Evolutionary conservation across 2,888 invertebrate genomes (phyloP).

Genomic region (Thymelicus lineola): DNA sequence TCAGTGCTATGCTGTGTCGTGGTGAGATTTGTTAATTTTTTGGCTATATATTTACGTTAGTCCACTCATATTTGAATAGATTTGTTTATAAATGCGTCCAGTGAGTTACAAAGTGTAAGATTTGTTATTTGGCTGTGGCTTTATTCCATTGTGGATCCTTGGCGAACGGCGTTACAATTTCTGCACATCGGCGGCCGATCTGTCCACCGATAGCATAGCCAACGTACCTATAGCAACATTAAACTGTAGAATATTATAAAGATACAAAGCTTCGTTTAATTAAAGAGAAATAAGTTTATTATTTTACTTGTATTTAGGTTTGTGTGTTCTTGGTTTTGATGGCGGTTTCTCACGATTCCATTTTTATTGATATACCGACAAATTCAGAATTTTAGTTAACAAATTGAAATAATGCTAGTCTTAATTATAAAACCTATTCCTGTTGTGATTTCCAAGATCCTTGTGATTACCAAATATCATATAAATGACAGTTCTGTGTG

Average conservation of each 20-base stretch:
- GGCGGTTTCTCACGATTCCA: slow-evolving; percentile 40
- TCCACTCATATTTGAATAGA: slow-evolving; percentile 52
- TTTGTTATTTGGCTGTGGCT: slow-evolving; percentile 33
- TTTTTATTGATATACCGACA: slow-evolving; percentile 31
- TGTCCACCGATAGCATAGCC: slow-evolving; percentile 60
- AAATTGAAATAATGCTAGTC: neutral
- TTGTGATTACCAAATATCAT: neutral
- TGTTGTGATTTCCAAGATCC: neutral
- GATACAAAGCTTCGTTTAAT: slow-evolving; percentile 9
- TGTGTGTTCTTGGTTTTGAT: neutral
- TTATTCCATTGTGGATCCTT: slow-evolving; percentile 32
- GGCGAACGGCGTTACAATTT: slow-evolving; percentile 65
- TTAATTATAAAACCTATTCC: neutral
- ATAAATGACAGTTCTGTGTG: neutral
- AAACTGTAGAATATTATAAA: slow-evolving; percentile 63
- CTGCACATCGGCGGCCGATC: slow-evolving; percentile 65
- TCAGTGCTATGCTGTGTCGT: slow-evolving; percentile 98
- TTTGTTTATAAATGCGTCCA: slow-evolving; percentile 49
- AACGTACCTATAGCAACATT: slow-evolving; percentile 63
- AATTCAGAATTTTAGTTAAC: neutral
- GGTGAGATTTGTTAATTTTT: slow-evolving; percentile 89
- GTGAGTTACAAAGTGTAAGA: slow-evolving; percentile 41
- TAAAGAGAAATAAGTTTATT: neutral
- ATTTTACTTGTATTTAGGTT: neutral
- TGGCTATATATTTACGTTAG: slow-evolving; percentile 63